Conservation (phyloP, 2,113 vertebrate species). For the Oncorhynchus nerka region DNA sequence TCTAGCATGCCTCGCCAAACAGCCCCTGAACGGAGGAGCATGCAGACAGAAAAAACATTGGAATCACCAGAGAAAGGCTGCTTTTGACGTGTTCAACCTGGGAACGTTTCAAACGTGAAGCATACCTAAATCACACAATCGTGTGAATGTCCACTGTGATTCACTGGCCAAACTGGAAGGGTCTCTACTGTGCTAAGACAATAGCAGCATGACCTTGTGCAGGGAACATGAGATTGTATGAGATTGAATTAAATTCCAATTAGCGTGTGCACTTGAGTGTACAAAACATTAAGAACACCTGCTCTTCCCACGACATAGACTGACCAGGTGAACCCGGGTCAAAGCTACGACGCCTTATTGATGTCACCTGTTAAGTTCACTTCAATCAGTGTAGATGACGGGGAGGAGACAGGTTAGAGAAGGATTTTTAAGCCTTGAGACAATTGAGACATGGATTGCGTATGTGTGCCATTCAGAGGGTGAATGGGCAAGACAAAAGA, state of each 20-base stretch:
- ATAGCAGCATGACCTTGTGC: constrained; percentile 41
- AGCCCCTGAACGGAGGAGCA: constrained; percentile 34
- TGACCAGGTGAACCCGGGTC: no score
- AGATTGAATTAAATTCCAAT: neutral
- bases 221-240: constrained; percentile 14
- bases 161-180: constrained; percentile 19
- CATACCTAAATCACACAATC: neutral
- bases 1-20: constrained; percentile 35
- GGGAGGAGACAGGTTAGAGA: no score
- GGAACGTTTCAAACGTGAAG: constrained; percentile 30
- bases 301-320: no score
- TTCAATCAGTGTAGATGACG: no score
- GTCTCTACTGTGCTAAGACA: constrained; percentile 51
- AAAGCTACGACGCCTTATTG: no score
- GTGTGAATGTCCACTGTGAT: neutral
- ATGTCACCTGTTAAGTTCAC: no score
- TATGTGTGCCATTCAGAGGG: no score
- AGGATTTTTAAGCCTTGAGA: no score
- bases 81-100: constrained; percentile 35
- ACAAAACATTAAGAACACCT: no score
- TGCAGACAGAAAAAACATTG: constrained; percentile 44
- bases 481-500: no score
- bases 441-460: no score
- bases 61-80: constrained; percentile 34
- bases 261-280: neutral